phyloP scores from a whole-genome alignment of 2,113 vertebrate species.

The Rhombomys opimus region DNA sequence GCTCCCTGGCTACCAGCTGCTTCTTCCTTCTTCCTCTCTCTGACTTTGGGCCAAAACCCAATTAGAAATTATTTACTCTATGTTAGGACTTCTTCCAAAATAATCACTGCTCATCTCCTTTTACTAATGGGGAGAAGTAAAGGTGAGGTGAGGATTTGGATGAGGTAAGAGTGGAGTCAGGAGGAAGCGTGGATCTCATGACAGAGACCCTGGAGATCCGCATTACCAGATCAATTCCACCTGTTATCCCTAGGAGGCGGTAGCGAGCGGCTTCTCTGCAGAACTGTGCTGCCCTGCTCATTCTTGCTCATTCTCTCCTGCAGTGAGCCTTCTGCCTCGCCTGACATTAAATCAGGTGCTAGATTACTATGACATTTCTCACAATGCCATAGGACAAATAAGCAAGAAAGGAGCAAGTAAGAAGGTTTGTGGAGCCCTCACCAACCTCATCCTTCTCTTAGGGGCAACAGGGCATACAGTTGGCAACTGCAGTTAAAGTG shows the following conservation, averaged over 20 bases:
- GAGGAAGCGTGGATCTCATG: background rate
- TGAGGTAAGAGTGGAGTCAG: background rate
- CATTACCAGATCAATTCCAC: background rate
- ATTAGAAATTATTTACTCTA: background rate
- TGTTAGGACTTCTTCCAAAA: constrained; percentile 32
- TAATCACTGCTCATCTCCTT: background rate
- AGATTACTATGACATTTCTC: background rate
- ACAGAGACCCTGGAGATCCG: background rate
- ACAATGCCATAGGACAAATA: background rate
- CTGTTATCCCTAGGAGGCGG: background rate
- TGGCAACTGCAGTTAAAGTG: background rate
- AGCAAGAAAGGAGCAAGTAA: background rate
- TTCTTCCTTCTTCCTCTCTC: constrained; percentile 8
- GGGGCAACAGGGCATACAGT: background rate
- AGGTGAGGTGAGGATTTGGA: background rate
- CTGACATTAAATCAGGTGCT: background rate
- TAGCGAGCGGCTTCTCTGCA: background rate
- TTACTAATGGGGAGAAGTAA: background rate
- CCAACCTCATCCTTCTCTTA: background rate
- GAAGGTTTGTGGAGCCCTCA: background rate
- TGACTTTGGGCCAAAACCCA: constrained; percentile 27
- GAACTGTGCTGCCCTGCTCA: background rate
- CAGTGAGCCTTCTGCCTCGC: background rate
- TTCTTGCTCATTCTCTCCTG: background rate
- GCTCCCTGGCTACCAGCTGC: background rate